Percentiles rank a stretch among this genome's conserved stretches.
phyloP scores from a whole-genome alignment of 2,797 vertebrate genomes.

The Florisuga fusca region DNA sequence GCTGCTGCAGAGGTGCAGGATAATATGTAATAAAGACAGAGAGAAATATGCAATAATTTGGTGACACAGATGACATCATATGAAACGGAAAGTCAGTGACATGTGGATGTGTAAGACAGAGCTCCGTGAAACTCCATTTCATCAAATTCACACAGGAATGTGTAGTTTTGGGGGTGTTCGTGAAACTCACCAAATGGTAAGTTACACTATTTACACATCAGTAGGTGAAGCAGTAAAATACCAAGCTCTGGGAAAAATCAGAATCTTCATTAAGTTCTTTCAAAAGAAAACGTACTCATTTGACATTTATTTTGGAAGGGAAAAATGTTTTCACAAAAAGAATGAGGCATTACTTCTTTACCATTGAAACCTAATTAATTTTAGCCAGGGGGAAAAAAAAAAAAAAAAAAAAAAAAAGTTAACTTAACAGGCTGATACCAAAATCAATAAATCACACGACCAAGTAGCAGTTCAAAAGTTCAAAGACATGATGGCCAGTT shows the following conservation, averaged over 20 bases:
- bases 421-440: slow-evolving; percentile 74
- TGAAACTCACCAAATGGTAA: slow-evolving; percentile 73
- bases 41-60: neutral
- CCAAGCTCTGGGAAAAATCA: slow-evolving; percentile 66
- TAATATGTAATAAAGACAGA: slow-evolving; percentile 12
- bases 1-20: slow-evolving; percentile 3
- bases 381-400: neutral
- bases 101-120: slow-evolving; percentile 29
- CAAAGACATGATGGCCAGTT: slow-evolving; percentile 85
- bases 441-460: slow-evolving; percentile 84
- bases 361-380: too few species aligned
- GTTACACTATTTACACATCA: slow-evolving; percentile 71
- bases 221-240: slow-evolving; percentile 64
- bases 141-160: slow-evolving; percentile 56
- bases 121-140: slow-evolving; percentile 63
- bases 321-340: slow-evolving; percentile 62
- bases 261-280: slow-evolving; percentile 68
- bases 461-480: slow-evolving; percentile 87
- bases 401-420: slow-evolving; percentile 74
- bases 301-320: slow-evolving; percentile 70
- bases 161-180: slow-evolving; percentile 69
- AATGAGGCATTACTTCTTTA: too few species aligned
- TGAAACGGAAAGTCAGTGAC: slow-evolving; percentile 55
- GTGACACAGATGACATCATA: slow-evolving; percentile 56
- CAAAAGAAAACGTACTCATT: slow-evolving; percentile 57